A percentile compares a stretch with the other conserved stretches of the same genome.
These are phyloP conservation scores for Caerostris extrusa DNA, from an alignment of 1,140 invertebrate genomes.

Conservation along the genomic window DNA sequence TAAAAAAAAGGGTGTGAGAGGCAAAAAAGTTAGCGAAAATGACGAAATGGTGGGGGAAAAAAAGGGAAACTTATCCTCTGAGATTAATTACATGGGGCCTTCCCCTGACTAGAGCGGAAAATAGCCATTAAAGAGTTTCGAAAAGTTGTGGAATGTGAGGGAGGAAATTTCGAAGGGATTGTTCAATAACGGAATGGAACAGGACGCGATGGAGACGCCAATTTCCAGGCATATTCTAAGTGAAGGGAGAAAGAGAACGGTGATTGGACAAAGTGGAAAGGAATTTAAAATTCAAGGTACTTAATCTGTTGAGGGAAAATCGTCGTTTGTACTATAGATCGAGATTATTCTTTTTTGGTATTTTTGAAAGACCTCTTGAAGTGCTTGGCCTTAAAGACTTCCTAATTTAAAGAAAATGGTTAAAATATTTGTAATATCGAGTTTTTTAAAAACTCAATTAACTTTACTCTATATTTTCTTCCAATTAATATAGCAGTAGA, in stretches of 20 bases:
- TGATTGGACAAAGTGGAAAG: background rate
- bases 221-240: background rate
- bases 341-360: background rate
- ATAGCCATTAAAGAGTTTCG: background rate
- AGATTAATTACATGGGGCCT: background rate
- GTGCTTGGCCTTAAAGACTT: no score
- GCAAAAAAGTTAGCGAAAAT: background rate
- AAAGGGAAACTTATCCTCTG: background rate
- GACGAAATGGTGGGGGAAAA: no score
- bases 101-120: background rate
- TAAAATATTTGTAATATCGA: no score
- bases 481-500: no score
- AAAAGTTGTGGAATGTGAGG: background rate
- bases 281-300: background rate
- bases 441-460: no score
- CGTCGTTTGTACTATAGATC: background rate
- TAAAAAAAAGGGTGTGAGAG: background rate
- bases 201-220: background rate
- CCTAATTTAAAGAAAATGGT: no score
- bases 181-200: background rate
- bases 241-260: background rate
- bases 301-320: background rate
- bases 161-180: background rate
- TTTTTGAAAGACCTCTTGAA: background rate
- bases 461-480: no score